Conservation (phyloP, 92 coral and sea anemone genomes). For the Paramuricea clavata region DNA sequence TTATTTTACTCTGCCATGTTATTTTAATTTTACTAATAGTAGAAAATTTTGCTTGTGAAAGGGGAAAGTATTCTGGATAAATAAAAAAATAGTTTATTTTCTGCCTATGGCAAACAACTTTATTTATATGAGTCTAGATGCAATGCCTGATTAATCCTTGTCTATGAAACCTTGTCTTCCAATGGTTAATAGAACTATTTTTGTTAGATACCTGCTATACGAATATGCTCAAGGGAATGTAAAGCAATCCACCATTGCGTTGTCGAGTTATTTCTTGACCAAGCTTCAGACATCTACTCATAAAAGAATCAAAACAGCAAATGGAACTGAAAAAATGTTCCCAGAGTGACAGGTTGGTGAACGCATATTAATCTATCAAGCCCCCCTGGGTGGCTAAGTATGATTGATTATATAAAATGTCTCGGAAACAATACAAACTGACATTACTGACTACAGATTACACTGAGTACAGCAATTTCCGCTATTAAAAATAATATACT, state of each 20-base stretch:
- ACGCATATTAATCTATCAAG: background rate
- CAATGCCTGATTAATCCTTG: background rate
- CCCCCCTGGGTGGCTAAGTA: no score
- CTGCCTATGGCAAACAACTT: background rate
- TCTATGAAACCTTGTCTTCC: no score
- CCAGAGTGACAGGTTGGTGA: background rate
- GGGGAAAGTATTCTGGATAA: background rate
- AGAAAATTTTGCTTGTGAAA: background rate
- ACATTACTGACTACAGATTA: no score
- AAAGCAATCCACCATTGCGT: background rate
- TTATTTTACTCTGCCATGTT: no score
- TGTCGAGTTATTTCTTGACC: slow-evolving; percentile 9
- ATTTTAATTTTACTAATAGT: background rate
- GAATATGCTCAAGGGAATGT: slow-evolving; percentile 9
- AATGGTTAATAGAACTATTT: no score
- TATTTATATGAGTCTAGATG: background rate
- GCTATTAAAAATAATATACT: no score
- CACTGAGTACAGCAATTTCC: no score
- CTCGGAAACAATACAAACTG: no score
- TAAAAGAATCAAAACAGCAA: slow-evolving; percentile 1
- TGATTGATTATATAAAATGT: no score
- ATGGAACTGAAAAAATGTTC: background rate
- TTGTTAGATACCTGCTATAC: background rate
- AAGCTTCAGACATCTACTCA: background rate
- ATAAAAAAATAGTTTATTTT: background rate